phyloP scores from a whole-genome alignment of 2,888 invertebrate genomes.

The Sepiola atlantica region DNA sequence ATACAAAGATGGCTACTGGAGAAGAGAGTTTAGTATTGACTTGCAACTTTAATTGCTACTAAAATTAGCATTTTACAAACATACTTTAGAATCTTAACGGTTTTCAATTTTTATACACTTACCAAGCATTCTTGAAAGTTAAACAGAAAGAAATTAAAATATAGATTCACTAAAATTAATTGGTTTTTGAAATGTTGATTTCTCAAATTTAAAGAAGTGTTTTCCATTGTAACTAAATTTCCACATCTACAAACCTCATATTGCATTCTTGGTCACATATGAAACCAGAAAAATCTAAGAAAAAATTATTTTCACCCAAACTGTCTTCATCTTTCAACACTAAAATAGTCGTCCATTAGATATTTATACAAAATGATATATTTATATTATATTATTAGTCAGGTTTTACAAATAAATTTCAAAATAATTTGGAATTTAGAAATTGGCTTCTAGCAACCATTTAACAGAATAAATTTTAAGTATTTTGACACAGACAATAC shows the following conservation, averaged over 20 bases:
- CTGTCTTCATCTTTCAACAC: slow-evolving; percentile 21
- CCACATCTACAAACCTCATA: slow-evolving; percentile 19
- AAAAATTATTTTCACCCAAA: not conserved
- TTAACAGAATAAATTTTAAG: not conserved
- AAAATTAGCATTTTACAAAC: not conserved
- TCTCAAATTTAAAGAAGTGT: not conserved
- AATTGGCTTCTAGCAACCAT: not conserved
- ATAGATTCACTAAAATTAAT: not conserved
- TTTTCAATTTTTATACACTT: not conserved
- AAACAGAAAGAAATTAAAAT: not conserved
- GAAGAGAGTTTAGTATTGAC: not conserved
- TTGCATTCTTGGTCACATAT: not conserved
- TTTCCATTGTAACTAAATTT: not conserved
- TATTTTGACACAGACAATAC: not conserved
- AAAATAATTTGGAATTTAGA: not conserved
- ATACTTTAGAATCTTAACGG: not conserved
- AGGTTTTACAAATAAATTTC: not conserved
- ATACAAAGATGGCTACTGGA: not conserved
- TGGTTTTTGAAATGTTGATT: not conserved
- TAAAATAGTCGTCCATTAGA: not conserved
- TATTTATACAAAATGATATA: not conserved
- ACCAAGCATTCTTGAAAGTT: not conserved
- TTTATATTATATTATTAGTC: not conserved
- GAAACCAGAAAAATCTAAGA: not conserved
- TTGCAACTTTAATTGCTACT: not conserved